These are phyloP conservation scores for Gymnarchus niloticus DNA, from an alignment of 2,113 vertebrate species.

Conservation along the genomic window DNA sequence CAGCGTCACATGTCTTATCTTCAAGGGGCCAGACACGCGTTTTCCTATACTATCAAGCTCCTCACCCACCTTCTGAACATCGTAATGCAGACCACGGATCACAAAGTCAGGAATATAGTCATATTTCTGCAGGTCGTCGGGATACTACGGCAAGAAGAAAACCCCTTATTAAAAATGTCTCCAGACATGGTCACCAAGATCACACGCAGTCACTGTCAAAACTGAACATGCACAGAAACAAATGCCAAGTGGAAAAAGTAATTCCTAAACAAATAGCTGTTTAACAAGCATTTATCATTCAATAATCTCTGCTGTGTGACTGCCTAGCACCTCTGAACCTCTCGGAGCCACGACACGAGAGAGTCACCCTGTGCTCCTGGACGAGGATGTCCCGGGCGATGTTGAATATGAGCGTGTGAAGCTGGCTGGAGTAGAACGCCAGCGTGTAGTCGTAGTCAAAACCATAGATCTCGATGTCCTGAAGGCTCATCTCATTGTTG, in stretches of 20 bases:
- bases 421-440: constrained; percentile 90
- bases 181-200: background rate
- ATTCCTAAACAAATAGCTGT: background rate
- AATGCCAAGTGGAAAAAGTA: background rate
- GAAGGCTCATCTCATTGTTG: constrained; percentile 95
- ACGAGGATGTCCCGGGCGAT: constrained; percentile 91
- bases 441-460: constrained; percentile 97
- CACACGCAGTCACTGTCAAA: background rate
- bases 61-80: constrained; percentile 85
- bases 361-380: constrained; percentile 81
- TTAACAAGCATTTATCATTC: background rate
- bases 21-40: background rate
- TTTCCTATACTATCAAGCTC: background rate
- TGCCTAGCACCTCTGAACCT: background rate
- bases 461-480: constrained; percentile 90
- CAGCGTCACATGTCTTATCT: background rate
- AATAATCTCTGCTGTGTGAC: background rate
- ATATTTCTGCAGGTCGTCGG: constrained; percentile 77
- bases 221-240: background rate
- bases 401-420: constrained; percentile 91
- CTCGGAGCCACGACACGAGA: background rate
- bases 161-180: no score
- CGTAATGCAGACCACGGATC: constrained; percentile 93
- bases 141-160: constrained; percentile 68
- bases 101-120: constrained; percentile 90